Conservation (phyloP, 2,888 invertebrate species). For the Apamea sordens region DNA sequence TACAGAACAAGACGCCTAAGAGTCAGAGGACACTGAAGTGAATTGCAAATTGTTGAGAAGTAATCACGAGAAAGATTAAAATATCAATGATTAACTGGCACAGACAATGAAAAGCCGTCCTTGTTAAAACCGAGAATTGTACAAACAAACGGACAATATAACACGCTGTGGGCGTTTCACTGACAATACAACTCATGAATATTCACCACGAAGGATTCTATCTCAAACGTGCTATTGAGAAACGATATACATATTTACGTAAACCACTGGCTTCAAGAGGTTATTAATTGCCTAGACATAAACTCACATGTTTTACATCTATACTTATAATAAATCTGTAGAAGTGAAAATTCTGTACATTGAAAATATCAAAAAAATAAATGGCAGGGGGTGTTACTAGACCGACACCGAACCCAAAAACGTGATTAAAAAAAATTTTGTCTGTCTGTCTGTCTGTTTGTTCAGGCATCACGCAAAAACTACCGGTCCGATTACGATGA, state of each 20-base stretch:
- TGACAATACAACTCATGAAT: slow-evolving; percentile 69
- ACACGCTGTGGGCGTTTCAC: slow-evolving; percentile 36
- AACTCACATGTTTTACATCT: not conserved
- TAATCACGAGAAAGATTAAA: slow-evolving; percentile 40
- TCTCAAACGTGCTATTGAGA: slow-evolving; percentile 54
- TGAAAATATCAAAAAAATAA: no score
- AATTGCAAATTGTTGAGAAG: not conserved
- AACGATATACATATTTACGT: slow-evolving; percentile 29
- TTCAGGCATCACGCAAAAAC: no score
- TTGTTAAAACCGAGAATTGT: slow-evolving; percentile 72
- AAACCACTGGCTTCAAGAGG: slow-evolving; percentile 11
- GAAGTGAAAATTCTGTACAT: no score
- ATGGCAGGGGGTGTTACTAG: no score
- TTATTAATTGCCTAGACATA: slow-evolving; percentile 7
- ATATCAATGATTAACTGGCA: slow-evolving; percentile 43
- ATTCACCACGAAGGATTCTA: slow-evolving; percentile 73
- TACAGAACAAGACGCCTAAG: not conserved
- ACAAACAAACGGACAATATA: slow-evolving; percentile 64
- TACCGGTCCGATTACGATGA: no score
- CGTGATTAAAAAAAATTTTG: no score
- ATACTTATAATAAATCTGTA: no score
- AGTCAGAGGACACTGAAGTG: not conserved
- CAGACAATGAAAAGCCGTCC: slow-evolving; percentile 58
- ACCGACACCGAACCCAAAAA: no score
- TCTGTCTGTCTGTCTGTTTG: no score